phyloP scores from a whole-genome alignment of 2,113 vertebrate genomes.

The Indicator indicator region DNA sequence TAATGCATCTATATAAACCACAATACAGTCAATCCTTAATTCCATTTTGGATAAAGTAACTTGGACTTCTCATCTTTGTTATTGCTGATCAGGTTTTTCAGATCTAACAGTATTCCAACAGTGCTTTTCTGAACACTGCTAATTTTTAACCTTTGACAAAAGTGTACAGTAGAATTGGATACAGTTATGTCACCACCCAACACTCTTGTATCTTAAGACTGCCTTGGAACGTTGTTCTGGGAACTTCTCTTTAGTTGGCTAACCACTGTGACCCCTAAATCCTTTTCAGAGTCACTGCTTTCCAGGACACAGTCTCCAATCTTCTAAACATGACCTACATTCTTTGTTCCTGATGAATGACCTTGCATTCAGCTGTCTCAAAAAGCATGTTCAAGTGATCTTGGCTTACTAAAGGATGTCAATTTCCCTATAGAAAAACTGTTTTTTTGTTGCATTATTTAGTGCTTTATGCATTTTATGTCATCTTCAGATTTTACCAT shows the following conservation, averaged over 20 bases:
- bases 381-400: constrained; percentile 35
- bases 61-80: background rate
- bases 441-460: constrained; percentile 52
- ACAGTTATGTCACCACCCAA: background rate
- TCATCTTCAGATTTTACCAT: constrained; percentile 3
- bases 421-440: constrained; percentile 28
- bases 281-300: constrained; percentile 56
- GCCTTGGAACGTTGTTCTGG: background rate
- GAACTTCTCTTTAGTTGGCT: constrained; percentile 25
- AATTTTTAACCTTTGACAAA: background rate
- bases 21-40: background rate
- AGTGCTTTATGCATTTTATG: constrained; percentile 28
- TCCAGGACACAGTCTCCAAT: constrained; percentile 51
- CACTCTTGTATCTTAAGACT: background rate
- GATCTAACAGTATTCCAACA: background rate
- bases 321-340: constrained; percentile 66
- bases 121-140: background rate
- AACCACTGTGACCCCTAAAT: constrained; percentile 51
- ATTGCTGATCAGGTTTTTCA: background rate
- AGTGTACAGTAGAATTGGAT: background rate
- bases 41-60: background rate
- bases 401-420: constrained; percentile 19
- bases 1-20: background rate
- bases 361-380: constrained; percentile 52
- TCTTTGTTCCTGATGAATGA: constrained; percentile 63